Evolutionary conservation across 2,888 invertebrate genomes (phyloP), one percentile per base, ranked within the genome.

Genomic region (Agriotes lineatus): DNA sequence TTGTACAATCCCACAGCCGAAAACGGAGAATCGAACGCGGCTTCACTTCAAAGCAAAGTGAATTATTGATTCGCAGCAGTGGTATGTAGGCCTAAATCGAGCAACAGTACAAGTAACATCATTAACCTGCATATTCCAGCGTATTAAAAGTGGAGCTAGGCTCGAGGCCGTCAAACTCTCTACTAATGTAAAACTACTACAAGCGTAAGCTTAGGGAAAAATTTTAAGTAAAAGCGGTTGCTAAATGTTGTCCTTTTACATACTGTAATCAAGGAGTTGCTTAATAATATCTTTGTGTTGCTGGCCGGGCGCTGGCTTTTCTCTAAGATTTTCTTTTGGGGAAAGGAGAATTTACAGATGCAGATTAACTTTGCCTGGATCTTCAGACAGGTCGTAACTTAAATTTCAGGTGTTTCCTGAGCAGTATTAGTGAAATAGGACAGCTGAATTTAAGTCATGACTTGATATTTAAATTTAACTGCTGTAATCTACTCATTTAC

Each of bases 261-360:
- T 68, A 68, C 68, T 68, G 68, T 39, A 63, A 68, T 68, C 67
- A 35, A 68, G 68, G 35, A 68, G 68, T 68, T 64, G 68, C 63
- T 63, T 68, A 50, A 63, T 63, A 19, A 58, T 59, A 59, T 68
- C 68, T 52, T 68, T 68, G 63, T 68, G 56, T 52, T 68, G 68
- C 52, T 63, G 68, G 30, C 48, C 63, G 39, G 63, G 58, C 16
- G 63, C 52, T 59, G 68, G 63, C 37, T 44, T 68, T 58, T 68
- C 68, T 59, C 59, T 68, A 63, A 16, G 63, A 42, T 67, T 39
- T 56, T 56, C 39, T 56, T 56, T 52, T 14, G 18, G 20, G 48
- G 16, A 48, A n/a, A 1, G 25, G 10, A 48, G 25, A 19, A 22
- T 48, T 52, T 52, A 52, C 33, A 52, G 16, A 42, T 18, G 16